Conservation (phyloP, 2,797 vertebrate species). For the Halcyon badia region DNA sequence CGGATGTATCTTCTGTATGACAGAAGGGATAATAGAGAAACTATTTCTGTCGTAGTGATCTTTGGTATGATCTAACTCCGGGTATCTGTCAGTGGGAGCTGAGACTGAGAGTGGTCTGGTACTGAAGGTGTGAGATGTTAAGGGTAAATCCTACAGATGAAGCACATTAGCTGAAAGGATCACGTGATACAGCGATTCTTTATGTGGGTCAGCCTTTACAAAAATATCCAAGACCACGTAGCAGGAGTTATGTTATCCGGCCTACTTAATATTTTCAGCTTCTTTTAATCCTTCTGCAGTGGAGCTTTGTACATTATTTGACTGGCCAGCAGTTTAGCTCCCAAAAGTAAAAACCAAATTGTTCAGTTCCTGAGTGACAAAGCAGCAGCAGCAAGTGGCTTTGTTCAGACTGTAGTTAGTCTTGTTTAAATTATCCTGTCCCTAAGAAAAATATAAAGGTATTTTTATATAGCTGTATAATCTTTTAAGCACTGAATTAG, state of each 20-base stretch:
- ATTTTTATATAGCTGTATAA: not conserved
- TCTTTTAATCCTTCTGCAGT: not conserved
- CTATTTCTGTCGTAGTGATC: not conserved
- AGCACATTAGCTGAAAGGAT: not conserved
- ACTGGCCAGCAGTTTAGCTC: not conserved
- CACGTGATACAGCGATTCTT: not conserved
- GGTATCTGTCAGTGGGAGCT: not conserved
- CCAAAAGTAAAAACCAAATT: not conserved
- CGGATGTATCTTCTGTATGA: not conserved
- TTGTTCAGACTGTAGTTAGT: not conserved
- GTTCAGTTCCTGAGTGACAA: not conserved
- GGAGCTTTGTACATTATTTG: not conserved
- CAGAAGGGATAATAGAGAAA: not conserved
- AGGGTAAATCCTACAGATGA: not conserved
- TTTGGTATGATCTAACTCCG: not conserved
- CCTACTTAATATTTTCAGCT: not conserved
- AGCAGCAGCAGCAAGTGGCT: not conserved
- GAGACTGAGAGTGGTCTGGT: not conserved
- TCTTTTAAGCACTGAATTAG: not conserved
- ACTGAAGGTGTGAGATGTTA: not conserved
- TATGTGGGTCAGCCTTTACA: slow-evolving; percentile 16
- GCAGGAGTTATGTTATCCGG: not conserved
- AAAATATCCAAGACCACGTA: not conserved
- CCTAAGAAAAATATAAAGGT: not conserved
- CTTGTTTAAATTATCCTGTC: not conserved